Evolutionary conservation across 2,113 vertebrate genomes (phyloP), one percentile per base, ranked within the genome.

Genomic region (Urocitellus parryii): DNA sequence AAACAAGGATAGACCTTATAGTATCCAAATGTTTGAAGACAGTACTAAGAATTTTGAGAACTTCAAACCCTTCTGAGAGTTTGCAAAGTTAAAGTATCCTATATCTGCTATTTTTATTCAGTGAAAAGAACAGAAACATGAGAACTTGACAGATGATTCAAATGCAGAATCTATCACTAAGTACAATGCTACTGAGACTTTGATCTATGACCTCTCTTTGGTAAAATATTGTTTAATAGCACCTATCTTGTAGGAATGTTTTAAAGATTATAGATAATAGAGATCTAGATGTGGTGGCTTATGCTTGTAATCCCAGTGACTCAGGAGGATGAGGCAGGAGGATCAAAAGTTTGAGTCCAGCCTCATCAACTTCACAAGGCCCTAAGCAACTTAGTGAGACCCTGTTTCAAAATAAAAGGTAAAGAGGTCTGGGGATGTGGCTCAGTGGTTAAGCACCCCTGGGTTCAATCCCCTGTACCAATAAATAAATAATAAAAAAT

Each of bases 31-130:
- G 82, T 37, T 81, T 61, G n/a, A 90, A 87, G 42, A 68, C 1
- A 48, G 42, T 29, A 74, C 34, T 93, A 90, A 81, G 34, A 89
- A 77, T 56, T 48, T n/a, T 53, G 63, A 91, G 12, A 96, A 94
- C 72, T 65, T 42, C 27, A 90, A 77, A 68, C 5, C 61, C 12
- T 29, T 37, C 1, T 37, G 1, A 87, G 78, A 58, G 22, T 79
- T 89, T 91, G n/a, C 65, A 93, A 86, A 93, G n/a, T 25, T 1
- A 22, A 87, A 37, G 32, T 73, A 12, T 89, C 45, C 78, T 39
- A 27, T 78, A 70, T 58, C 48, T 45, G 17, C 14, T 37, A 37
- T 72, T 82, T 65, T 17, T 78, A 32, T 56, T 0, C 2, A 53
- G 12, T 45, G 10, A 51, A 83, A 80, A 76, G 6, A 42, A 6